Conservation (phyloP, 1,140 invertebrate species). For the Rhopalosiphum padi region DNA sequence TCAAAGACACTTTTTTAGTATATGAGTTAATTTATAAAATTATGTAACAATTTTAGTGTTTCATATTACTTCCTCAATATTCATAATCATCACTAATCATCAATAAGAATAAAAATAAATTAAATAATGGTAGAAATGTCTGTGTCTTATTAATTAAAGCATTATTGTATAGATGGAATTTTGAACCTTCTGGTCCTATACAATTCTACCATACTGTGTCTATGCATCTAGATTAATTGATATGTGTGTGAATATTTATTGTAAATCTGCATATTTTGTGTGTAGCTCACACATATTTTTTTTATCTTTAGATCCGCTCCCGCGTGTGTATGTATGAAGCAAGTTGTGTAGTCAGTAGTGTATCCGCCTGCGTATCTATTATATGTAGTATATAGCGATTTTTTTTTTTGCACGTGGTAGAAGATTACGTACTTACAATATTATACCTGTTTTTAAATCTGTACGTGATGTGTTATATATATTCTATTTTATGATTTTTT, state of each 20-base stretch:
- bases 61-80: neutral
- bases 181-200: neutral
- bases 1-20: neutral
- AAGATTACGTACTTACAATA: constrained; percentile 10
- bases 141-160: neutral
- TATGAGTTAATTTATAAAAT: neutral
- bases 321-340: neutral
- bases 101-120: neutral
- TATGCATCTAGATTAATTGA: neutral
- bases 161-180: neutral
- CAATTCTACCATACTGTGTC: neutral
- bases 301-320: neutral
- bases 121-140: neutral
- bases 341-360: neutral
- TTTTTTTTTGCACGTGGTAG: neutral
- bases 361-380: neutral
- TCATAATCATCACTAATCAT: neutral
- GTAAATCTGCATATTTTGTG: neutral
- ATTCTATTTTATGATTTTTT: neutral
- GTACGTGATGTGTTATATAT: neutral
- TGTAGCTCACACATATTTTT: neutral
- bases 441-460: neutral
- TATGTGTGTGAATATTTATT: neutral
- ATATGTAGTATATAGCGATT: neutral
- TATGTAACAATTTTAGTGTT: neutral